Conservation (phyloP, 2,113 vertebrate genomes). For the Epinephelus moara region DNA sequence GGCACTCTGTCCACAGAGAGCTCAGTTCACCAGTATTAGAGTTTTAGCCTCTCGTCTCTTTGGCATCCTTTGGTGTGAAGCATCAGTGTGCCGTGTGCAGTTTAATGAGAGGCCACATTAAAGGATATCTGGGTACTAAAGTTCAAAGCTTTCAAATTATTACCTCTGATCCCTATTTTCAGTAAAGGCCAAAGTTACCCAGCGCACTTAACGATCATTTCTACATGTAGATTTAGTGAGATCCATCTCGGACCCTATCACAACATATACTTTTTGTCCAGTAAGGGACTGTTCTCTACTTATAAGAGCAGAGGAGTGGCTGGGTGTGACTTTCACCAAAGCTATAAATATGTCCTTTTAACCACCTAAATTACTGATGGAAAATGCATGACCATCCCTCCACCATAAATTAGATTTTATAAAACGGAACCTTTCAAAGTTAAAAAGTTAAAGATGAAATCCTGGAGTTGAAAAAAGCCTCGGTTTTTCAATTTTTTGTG, state of each 20-base stretch:
- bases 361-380: too few relatives aligned
- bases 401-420: too few relatives aligned
- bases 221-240: not conserved
- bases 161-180: not conserved
- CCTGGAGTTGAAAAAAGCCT: too few relatives aligned
- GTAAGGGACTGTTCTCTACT: too few relatives aligned
- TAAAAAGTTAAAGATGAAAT: too few relatives aligned
- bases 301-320: too few relatives aligned
- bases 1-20: conserved; percentile 28
- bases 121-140: conserved; percentile 15
- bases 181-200: not conserved
- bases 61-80: conserved; percentile 17
- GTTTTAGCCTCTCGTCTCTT: conserved; percentile 8
- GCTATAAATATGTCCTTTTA: too few relatives aligned
- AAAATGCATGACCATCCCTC: too few relatives aligned
- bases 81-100: not conserved
- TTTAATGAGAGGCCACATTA: conserved; percentile 57
- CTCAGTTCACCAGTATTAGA: not conserved
- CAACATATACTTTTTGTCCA: too few relatives aligned
- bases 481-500: too few relatives aligned
- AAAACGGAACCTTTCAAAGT: too few relatives aligned
- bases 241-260: not conserved
- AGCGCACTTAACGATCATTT: not conserved
- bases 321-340: too few relatives aligned
- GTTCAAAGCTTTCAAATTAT: conserved; percentile 56